Percentiles rank a stretch among this genome's conserved stretches.
phyloP scores from a whole-genome alignment of 2,113 vertebrate genomes.

The Triplophysa siluroides region DNA sequence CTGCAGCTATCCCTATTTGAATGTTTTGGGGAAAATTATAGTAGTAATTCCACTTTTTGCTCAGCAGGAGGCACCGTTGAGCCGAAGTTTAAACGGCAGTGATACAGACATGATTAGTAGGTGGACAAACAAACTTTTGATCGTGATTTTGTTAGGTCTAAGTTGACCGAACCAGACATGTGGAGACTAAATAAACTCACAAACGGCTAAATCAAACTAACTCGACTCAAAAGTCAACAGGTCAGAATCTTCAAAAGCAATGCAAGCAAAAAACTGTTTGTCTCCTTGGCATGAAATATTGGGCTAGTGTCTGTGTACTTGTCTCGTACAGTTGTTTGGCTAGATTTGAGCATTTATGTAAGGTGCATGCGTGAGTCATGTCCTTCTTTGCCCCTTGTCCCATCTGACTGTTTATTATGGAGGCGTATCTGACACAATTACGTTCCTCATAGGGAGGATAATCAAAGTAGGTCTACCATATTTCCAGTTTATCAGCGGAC shows the following conservation, averaged over 20 bases:
- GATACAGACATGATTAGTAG: neutral
- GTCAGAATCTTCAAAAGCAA: neutral
- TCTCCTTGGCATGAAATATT: neutral
- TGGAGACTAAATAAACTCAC: neutral
- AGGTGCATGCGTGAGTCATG: conserved; percentile 5
- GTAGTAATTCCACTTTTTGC: neutral
- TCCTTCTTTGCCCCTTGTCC: neutral
- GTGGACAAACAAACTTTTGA: too few relatives aligned
- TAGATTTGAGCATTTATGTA: neutral
- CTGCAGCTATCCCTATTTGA: too few relatives aligned
- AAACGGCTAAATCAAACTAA: neutral
- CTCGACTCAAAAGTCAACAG: neutral
- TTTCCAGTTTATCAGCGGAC: neutral
- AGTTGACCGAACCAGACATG: neutral
- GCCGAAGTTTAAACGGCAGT: too few relatives aligned
- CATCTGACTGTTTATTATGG: neutral
- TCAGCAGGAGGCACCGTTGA: neutral
- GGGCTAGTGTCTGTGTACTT: neutral
- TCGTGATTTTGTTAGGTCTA: neutral
- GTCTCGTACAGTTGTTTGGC: neutral
- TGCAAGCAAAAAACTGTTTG: neutral
- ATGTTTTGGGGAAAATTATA: neutral
- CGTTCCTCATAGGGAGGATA: neutral
- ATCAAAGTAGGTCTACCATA: neutral
- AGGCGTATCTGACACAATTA: neutral